Evolutionary conservation across 2,113 vertebrate genomes (phyloP).

Genomic region (Lanius collurio): DNA sequence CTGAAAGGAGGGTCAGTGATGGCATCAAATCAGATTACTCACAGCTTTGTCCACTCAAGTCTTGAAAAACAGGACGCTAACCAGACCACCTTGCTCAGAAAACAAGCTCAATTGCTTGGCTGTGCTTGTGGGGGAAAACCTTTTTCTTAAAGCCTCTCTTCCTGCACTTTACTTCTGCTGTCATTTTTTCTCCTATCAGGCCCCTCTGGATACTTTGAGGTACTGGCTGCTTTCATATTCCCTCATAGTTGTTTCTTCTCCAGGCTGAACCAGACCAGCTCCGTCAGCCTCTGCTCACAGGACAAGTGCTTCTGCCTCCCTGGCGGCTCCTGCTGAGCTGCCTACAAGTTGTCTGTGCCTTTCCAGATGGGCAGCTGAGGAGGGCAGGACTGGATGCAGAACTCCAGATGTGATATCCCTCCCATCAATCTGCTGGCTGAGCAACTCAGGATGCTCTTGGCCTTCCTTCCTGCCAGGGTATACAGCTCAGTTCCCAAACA

Average conservation of each 20-base stretch:
- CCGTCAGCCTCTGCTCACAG: neutral
- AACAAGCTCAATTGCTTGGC: neutral
- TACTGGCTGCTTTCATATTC: neutral
- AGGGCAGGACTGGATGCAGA: neutral
- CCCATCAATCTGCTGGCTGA: neutral
- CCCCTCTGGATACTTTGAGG: neutral
- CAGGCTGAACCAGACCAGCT: neutral
- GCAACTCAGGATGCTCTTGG: neutral
- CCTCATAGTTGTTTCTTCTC: neutral
- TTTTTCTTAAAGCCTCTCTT: neutral
- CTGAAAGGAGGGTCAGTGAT: neutral
- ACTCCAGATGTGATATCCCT: neutral
- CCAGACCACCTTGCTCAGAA: neutral
- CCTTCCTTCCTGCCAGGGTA: neutral
- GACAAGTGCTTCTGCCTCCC: neutral
- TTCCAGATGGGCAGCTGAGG: neutral
- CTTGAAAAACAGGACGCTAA: neutral
- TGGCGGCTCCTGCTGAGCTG: neutral
- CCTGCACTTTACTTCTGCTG: neutral
- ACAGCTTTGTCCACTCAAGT: neutral
- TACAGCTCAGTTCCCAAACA: neutral
- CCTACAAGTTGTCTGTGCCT: neutral
- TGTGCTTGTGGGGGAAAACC: neutral
- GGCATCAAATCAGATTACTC: neutral
- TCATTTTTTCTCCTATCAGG: neutral